Conservation (phyloP, 2,888 invertebrate species). For the Hydropsyche betteni region DNA sequence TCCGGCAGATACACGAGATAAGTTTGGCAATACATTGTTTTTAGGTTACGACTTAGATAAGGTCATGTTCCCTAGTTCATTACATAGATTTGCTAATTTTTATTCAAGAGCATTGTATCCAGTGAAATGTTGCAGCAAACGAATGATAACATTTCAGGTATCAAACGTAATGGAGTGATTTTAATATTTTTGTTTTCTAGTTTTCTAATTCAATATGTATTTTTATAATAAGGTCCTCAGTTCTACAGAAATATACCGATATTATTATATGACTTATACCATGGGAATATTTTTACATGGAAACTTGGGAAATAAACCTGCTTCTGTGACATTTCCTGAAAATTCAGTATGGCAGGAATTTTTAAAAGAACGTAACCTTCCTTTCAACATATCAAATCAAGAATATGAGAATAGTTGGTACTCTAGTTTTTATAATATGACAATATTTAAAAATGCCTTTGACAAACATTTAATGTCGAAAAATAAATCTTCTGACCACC, state of each 20-base stretch:
- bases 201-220: constrained; percentile 16
- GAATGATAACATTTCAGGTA: constrained; percentile 64
- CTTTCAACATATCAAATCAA: constrained; percentile 45
- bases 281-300: constrained; percentile 61
- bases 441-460: constrained; percentile 31
- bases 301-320: constrained; percentile 59
- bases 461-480: neutral
- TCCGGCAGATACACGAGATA: constrained; percentile 65
- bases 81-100: constrained; percentile 59
- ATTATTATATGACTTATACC: constrained; percentile 66
- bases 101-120: constrained; percentile 64
- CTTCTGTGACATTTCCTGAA: constrained; percentile 58
- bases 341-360: constrained; percentile 53
- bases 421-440: constrained; percentile 45
- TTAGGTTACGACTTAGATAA: constrained; percentile 63
- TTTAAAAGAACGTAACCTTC: constrained; percentile 41
- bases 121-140: constrained; percentile 63
- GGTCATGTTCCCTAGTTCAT: constrained; percentile 57
- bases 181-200: neutral
- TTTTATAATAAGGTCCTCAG: constrained; percentile 59
- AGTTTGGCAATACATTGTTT: constrained; percentile 62
- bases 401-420: constrained; percentile 49
- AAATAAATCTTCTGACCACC: constrained; percentile 23
- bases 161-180: constrained; percentile 1
- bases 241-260: constrained; percentile 64